These are phyloP conservation scores for Thaumetopoea pityocampa DNA, from an alignment of 1,140 invertebrate genomes.

Conservation along the genomic window DNA sequence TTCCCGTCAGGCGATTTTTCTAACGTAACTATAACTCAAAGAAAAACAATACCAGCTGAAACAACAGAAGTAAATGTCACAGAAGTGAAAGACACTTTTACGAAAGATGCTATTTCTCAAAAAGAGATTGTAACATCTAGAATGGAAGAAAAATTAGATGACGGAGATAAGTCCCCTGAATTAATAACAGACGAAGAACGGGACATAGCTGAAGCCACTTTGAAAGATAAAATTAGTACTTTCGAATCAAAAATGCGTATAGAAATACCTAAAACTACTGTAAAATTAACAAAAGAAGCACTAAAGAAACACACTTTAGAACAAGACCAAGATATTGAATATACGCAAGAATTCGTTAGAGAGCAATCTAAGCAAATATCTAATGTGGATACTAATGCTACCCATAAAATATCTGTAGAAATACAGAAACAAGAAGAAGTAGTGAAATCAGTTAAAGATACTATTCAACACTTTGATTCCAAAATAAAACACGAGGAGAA, in stretches of 20 bases:
- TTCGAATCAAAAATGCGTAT: slow-evolving; percentile 69
- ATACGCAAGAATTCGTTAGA: slow-evolving; percentile 73
- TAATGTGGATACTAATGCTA: slow-evolving; percentile 35
- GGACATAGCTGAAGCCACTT: slow-evolving; percentile 67
- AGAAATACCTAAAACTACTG: slow-evolving; percentile 55
- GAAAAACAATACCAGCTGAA: slow-evolving; percentile 62
- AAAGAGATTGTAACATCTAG: slow-evolving; percentile 64
- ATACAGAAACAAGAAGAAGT: slow-evolving; percentile 43
- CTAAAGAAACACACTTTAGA: slow-evolving; percentile 70
- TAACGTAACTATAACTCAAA: slow-evolving; percentile 68
- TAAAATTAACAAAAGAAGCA: slow-evolving; percentile 73
- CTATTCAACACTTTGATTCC: slow-evolving; percentile 64
- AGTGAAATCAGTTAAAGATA: slow-evolving; percentile 65
- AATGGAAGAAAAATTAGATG: slow-evolving; percentile 66
- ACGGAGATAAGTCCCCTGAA: slow-evolving; percentile 63
- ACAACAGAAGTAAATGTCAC: slow-evolving; percentile 45
- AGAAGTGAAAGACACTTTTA: slow-evolving; percentile 54
- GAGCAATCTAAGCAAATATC: slow-evolving; percentile 68
- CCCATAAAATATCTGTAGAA: slow-evolving; percentile 45
- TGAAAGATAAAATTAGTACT: slow-evolving; percentile 69
- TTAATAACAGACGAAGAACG: slow-evolving; percentile 51
- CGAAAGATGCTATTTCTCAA: slow-evolving; percentile 60
- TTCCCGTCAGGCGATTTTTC: slow-evolving; percentile 75
- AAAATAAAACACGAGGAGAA: slow-evolving; percentile 59
- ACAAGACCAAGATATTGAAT: slow-evolving; percentile 71